Base-by-base conservation (phyloP, 1,140 invertebrate genomes). In the Ridgeia piscesae region DNA sequence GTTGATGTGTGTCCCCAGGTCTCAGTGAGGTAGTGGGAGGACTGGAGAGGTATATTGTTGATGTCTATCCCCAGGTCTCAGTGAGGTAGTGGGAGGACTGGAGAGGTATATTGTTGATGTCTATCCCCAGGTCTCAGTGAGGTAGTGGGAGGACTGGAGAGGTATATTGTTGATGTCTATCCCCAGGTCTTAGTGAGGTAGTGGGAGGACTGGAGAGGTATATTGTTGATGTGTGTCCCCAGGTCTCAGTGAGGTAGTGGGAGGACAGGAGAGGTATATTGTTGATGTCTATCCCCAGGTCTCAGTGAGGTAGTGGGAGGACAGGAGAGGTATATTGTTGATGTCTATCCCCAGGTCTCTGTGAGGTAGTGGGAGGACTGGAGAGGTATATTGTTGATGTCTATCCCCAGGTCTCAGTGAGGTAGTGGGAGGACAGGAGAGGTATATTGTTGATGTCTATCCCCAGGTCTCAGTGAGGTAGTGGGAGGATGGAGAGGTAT, bases 291-390 rank as follows among this genome's bases (percentile, higher is more conserved):
- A n/a, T 17, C 77, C 33, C 48, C 88, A 88, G 77, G 77, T 92
- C 50, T 88, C 77, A 96, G 96, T 95, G 97, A 97, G 97, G 99
- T 99, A 11, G 98, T 99, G 50, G 98, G 98, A 89, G 99, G 98
- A 89, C 97, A 99, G 34, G 99, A 42, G 42, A 42, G 27, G 58
- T 77, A 77, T 77, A 77, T 77, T 77, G 27, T 31, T 77, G 6
- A 77, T 77, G 58, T 77, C 27, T 17, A 42, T 42, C 77, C 33
- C 77, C 42, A 42, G 42, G 42, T 94, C 94, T 97, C 14, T 96
- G 96, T 95, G 97, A 97, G 97, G 99, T 99, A 11, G 98, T 99
- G 50, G 98, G 98, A 89, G 99, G 98, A 90, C 97, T 99, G 34
- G 99, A n/a, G 4, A 6, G 11, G 42, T 42, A 42, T 11, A 42